Evolutionary conservation across 2,797 vertebrate species (phyloP).

Genomic region (Simalia tracyae): DNA sequence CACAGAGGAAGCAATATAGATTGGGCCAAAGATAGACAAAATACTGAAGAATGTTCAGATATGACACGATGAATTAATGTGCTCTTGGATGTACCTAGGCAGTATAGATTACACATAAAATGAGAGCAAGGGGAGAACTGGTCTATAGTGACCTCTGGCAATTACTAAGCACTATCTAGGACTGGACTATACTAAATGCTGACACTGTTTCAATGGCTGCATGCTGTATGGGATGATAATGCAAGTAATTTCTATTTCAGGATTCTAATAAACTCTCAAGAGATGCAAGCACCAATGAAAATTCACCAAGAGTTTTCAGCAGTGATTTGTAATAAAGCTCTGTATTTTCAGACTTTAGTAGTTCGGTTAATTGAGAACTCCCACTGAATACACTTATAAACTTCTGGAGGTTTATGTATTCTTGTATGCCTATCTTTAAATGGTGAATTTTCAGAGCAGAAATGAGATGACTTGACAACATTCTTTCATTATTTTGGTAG

Average conservation of each 20-base stretch:
- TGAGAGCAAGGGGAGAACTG: neutral
- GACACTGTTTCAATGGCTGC: neutral
- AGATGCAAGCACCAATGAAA: neutral
- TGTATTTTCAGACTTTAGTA: neutral
- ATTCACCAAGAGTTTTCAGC: neutral
- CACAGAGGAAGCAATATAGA: neutral
- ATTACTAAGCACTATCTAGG: neutral
- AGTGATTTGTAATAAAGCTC: neutral
- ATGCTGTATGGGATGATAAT: neutral
- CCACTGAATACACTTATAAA: neutral
- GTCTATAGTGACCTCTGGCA: neutral
- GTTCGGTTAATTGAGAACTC: neutral
- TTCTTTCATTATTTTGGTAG: slow-evolving; percentile 10
- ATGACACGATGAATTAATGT: neutral
- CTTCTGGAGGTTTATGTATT: neutral
- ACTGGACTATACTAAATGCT: neutral
- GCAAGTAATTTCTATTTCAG: neutral
- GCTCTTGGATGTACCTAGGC: neutral
- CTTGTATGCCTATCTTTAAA: slow-evolving; percentile 7
- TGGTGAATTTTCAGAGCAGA: neutral
- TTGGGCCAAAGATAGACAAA: neutral
- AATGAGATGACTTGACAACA: neutral
- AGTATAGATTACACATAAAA: neutral
- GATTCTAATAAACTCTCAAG: neutral
- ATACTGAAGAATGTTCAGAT: neutral